These are phyloP conservation scores for Lepetodrilus schrolli DNA, from an alignment of 2,888 invertebrate species.

Conservation along the genomic window DNA sequence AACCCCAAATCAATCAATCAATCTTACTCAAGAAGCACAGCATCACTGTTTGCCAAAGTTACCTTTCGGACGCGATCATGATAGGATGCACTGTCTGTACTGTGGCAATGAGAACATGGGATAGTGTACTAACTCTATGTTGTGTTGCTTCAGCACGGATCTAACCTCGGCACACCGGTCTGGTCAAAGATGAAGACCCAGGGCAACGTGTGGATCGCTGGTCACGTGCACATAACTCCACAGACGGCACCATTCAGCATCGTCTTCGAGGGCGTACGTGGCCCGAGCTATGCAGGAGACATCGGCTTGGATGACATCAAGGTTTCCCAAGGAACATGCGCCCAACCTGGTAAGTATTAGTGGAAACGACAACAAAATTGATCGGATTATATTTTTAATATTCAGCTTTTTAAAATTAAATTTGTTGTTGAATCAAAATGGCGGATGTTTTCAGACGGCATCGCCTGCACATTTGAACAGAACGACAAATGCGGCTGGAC, in stretches of 20 bases:
- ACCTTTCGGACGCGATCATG: no score
- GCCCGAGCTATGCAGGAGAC: slow-evolving; percentile 64
- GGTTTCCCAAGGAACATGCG: slow-evolving; percentile 47
- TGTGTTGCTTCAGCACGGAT: slow-evolving; percentile 49
- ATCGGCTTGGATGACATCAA: slow-evolving; percentile 69
- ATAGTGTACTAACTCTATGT: no score
- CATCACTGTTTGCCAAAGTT: no score
- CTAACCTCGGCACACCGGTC: slow-evolving; percentile 43
- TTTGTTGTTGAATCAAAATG: no score
- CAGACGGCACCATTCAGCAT: slow-evolving; percentile 49
- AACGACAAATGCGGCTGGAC: slow-evolving; percentile 64
- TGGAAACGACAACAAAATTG: no score
- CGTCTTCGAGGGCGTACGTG: slow-evolving; percentile 68
- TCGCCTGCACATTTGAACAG: slow-evolving; percentile 63
- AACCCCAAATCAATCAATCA: no score
- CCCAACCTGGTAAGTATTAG: slow-evolving; percentile 49
- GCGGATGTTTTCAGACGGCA: slow-evolving; percentile 42
- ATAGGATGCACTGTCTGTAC: no score
- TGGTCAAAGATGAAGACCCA: slow-evolving; percentile 61
- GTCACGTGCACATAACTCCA: slow-evolving; percentile 43
- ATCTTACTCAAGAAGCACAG: no score
- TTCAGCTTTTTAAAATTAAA: no score
- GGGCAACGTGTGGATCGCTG: slow-evolving; percentile 62
- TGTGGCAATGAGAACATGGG: neutral
- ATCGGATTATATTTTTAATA: no score